These are phyloP conservation scores for Hydrotaea diabolus DNA, from an alignment of 2,888 invertebrate genomes.

Conservation along the genomic window DNA sequence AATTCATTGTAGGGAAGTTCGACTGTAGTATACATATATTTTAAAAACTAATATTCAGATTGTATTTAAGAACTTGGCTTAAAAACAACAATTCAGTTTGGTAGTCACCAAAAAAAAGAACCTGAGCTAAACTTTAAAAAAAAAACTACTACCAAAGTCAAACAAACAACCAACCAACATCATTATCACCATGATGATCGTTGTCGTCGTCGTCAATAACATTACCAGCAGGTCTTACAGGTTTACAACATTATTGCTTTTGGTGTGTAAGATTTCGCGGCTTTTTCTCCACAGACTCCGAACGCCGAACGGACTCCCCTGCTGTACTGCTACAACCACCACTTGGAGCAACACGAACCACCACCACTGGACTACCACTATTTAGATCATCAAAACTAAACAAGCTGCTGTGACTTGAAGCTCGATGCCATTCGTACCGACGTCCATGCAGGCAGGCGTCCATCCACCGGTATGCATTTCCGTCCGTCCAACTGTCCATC, in stretches of 20 bases:
- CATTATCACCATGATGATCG: conserved; percentile 10
- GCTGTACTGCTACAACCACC: background rate
- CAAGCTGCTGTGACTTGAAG: conserved; percentile 10
- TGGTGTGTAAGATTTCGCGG: conserved; percentile 67
- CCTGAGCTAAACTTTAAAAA: background rate
- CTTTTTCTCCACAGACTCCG: conserved; percentile 43
- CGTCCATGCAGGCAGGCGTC: background rate
- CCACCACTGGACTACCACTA: conserved; percentile 18
- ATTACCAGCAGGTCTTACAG: conserved; percentile 64
- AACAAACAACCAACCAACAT: background rate
- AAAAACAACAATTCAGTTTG: conserved; percentile 3
- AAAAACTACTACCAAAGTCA: background rate
- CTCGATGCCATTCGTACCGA: background rate
- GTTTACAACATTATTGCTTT: conserved; percentile 67
- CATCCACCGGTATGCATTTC: conserved; percentile 37
- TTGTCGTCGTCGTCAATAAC: conserved; percentile 5
- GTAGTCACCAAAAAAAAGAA: background rate
- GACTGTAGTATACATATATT: too few relatives aligned
- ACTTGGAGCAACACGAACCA: background rate
- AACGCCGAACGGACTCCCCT: conserved; percentile 13
- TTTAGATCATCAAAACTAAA: conserved; percentile 48
- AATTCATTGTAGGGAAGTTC: too few relatives aligned
- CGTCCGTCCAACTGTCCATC: background rate
- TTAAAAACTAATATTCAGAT: too few relatives aligned
- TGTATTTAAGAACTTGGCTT: background rate